Conservation (phyloP, 2,888 invertebrate species). For the Cheiracanthium punctorium region DNA sequence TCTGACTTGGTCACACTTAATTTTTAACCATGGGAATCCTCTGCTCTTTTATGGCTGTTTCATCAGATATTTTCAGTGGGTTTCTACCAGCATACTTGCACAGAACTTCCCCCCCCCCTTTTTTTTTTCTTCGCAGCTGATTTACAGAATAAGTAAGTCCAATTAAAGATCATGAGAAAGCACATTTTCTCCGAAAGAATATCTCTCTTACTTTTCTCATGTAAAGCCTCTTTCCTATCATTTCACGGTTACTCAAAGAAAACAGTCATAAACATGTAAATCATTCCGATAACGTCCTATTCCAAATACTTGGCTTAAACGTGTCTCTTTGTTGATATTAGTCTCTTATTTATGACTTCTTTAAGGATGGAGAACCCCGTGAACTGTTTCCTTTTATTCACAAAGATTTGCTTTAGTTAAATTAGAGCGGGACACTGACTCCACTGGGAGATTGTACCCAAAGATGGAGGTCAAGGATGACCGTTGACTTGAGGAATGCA, state of each 20-base stretch:
- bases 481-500: neutral
- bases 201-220: no score
- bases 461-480: neutral
- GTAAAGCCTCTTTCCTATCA: neutral
- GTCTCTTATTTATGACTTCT: neutral
- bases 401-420: neutral
- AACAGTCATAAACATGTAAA: constrained; percentile 2
- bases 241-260: neutral
- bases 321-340: neutral
- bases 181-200: no score
- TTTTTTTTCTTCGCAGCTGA: no score
- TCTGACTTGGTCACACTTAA: no score
- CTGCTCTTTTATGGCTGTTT: no score
- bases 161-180: no score
- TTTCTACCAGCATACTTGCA: no score
- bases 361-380: neutral
- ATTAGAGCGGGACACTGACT: neutral
- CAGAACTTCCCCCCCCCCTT: no score
- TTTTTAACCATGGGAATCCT: no score
- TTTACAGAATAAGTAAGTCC: no score
- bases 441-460: neutral
- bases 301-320: neutral
- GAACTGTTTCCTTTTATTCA: neutral
- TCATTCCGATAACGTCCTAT: neutral
- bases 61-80: no score